Base-by-base conservation (phyloP, 2,797 vertebrate species). In the Okamejei kenojei region DNA sequence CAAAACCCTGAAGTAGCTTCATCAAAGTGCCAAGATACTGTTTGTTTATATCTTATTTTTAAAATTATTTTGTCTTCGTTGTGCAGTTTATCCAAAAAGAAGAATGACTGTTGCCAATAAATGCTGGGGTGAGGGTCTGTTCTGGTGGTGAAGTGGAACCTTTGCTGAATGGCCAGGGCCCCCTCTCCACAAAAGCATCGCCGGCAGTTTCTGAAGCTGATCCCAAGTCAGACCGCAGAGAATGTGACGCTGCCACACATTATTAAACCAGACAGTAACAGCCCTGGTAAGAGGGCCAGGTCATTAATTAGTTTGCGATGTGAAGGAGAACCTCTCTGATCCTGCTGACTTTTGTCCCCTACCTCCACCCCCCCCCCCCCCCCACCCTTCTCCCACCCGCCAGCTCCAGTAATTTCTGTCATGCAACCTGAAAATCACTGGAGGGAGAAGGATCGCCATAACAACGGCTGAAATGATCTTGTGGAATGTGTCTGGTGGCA, bases 401-500 rank as follows among this genome's bases (percentile, higher is more conserved):
- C 97, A 97, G 97, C 96, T 97, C 97, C 97, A 97, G 96, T 96
- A 98, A 97, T 98, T 98, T 98, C 98, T 99, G 98, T 98, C 98
- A 98, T 98, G 98, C 98, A 98, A 98, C 97, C 98, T 97, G 97
- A 98, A 98, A 99, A 98, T 97, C 97, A 98, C 97, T 98, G 97
- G 97, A 98, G 97, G 97, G 97, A 97, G 97, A 97, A 98, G 96
- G 97, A 97, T 98, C 96, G 96, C 97, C 97, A 97, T 97, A 97
- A 97, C 97, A 97, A 98, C 97, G 96, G 96, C 97, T 97, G 96
- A 97, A 98, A 98, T 97, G 97, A 98, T 97, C 96, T 95, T 95
- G 96, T 97, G 97, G 98, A 98, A 98, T 98, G 98, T 96, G 97
- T 98, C 98, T 98, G 97, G 98, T 98, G 98, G 98, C 98, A 98